phyloP scores from a whole-genome alignment of 37 sponge, comb jelly and placozoan species.

The Tethya wilhelma region DNA sequence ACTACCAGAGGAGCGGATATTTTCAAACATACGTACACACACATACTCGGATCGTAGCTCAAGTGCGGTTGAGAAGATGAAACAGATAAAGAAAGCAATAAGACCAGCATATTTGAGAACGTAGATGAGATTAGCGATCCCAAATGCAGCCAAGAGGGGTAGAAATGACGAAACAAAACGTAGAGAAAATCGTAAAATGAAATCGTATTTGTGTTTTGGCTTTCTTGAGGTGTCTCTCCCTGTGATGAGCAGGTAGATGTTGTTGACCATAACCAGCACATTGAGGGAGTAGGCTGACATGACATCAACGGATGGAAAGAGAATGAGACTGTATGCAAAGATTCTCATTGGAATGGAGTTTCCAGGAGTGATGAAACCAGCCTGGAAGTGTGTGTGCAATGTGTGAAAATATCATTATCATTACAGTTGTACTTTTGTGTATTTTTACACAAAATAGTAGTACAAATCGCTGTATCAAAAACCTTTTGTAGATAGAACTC shows the following conservation, averaged over 20 bases:
- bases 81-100: constrained; percentile 63
- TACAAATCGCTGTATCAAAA: too few relatives aligned
- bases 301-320: constrained; percentile 87
- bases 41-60: constrained; percentile 40
- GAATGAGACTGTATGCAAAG: constrained; percentile 77
- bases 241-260: constrained; percentile 61
- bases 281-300: constrained; percentile 78
- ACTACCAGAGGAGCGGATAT: constrained; percentile 5
- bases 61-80: constrained; percentile 56
- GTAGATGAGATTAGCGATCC: constrained; percentile 79
- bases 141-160: constrained; percentile 80
- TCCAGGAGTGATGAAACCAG: constrained; percentile 1
- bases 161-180: constrained; percentile 52
- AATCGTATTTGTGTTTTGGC: background rate
- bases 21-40: constrained; percentile 40
- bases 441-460: too few relatives aligned
- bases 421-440: too few relatives aligned
- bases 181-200: constrained; percentile 38
- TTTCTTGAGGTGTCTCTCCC: constrained; percentile 48
- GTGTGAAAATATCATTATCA: too few relatives aligned
- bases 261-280: constrained; percentile 63
- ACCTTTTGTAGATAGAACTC: too few relatives aligned
- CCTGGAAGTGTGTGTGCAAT: too few relatives aligned
- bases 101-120: constrained; percentile 83
- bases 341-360: constrained; percentile 29